phyloP scores from a whole-genome alignment of 1,140 invertebrate genomes.

The Nephila pilipes region DNA sequence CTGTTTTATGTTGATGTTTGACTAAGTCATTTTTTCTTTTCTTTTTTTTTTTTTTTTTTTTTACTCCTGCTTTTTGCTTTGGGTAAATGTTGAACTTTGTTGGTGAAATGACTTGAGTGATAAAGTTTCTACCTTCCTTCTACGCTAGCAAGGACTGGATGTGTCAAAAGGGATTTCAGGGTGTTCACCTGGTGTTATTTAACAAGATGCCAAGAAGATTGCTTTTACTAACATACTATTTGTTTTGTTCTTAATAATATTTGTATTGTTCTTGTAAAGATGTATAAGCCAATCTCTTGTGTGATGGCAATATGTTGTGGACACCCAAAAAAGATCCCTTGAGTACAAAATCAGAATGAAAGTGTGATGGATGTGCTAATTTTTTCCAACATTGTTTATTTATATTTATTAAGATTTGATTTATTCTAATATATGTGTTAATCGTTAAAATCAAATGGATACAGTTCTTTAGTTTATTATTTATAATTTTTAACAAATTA shows the following conservation, averaged over 20 bases:
- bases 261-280: conserved; percentile 16
- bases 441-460: conserved; percentile 19
- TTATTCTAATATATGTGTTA: conserved; percentile 44
- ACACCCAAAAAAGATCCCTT: conserved; percentile 23
- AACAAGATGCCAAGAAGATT: conserved; percentile 8
- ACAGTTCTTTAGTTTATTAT: conserved; percentile 10
- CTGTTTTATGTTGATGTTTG: conserved; percentile 27
- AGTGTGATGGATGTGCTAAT: conserved; percentile 1
- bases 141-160: neutral
- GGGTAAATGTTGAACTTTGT: conserved; percentile 45
- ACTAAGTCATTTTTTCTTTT: conserved; percentile 42
- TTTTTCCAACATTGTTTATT: conserved; percentile 21
- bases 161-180: neutral
- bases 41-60: neutral
- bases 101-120: conserved; percentile 38
- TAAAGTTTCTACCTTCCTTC: neutral
- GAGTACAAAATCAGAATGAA: conserved; percentile 35
- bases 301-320: neutral
- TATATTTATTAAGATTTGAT: conserved; percentile 51
- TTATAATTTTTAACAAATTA: conserved; percentile 45
- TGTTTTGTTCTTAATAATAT: conserved; percentile 30
- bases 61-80: conserved; percentile 35
- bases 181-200: conserved; percentile 11
- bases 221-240: conserved; percentile 45
- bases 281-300: neutral